Conservation (phyloP, 30 jellyfish, hydroid and myxozoan genomes). For the Kudoa iwatai region DNA sequence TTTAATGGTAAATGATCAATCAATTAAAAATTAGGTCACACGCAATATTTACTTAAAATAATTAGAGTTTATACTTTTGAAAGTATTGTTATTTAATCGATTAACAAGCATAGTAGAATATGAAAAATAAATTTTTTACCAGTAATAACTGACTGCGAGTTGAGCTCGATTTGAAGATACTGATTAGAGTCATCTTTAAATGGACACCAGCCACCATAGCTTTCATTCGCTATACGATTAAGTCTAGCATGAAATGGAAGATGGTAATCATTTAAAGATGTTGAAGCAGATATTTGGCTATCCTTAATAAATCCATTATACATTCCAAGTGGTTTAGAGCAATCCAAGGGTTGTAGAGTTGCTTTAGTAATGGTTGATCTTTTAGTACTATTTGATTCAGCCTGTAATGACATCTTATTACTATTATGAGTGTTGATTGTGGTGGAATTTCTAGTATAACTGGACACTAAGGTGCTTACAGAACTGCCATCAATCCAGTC, state of each 20-base stretch:
- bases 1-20: no score
- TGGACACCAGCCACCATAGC: conserved; percentile 98
- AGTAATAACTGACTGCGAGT: conserved; percentile 7
- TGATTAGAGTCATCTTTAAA: conserved; percentile 18
- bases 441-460: no score
- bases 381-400: conserved; percentile 12
- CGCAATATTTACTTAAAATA: no score
- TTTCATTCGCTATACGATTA: conserved; percentile 14
- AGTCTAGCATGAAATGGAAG: conserved; percentile 80
- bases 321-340: conserved; percentile 72
- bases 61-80: no score
- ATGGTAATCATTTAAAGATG: conserved; percentile 67
- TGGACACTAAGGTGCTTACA: no score
- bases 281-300: conserved; percentile 61
- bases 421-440: no score
- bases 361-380: conserved; percentile 2
- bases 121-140: conserved; percentile 23
- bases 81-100: no score
- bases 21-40: no score
- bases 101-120: no score
- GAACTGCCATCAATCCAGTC: conserved; percentile 61
- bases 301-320: conserved; percentile 25
- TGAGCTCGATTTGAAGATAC: conserved; percentile 31
- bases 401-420: conserved; percentile 30
- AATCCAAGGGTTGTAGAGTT: conserved; percentile 15